Evolutionary conservation across 2,888 invertebrate genomes (phyloP).

Genomic region (Caenorhabditis sp.): DNA sequence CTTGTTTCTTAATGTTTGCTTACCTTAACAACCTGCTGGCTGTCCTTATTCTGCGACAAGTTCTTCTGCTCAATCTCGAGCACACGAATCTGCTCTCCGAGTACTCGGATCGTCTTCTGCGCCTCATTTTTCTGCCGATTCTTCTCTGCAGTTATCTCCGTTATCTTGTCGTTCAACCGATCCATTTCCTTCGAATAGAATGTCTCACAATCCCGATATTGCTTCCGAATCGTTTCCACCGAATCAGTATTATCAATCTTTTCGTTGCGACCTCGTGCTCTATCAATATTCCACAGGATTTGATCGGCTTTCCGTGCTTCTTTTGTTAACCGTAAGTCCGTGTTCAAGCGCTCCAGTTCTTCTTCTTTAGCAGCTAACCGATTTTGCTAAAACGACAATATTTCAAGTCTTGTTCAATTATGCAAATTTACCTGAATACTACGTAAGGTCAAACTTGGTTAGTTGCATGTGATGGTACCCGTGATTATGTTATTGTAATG

Average conservation of each 20-base stretch:
- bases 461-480: conserved; percentile 1
- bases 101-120: conserved; percentile 64
- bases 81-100: conserved; percentile 75
- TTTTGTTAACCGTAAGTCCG: conserved; percentile 73
- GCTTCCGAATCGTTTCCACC: conserved; percentile 74
- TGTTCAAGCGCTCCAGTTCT: conserved; percentile 84
- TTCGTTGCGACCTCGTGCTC: conserved; percentile 61
- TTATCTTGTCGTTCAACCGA: conserved; percentile 73
- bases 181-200: conserved; percentile 74
- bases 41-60: conserved; percentile 67
- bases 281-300: conserved; percentile 70
- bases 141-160: conserved; percentile 67
- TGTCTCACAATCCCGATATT: conserved; percentile 77
- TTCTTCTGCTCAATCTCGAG: conserved; percentile 78
- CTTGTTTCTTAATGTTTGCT: too few species aligned
- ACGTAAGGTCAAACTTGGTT: conserved; percentile 1
- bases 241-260: conserved; percentile 72
- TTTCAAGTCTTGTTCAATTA: too few species aligned
- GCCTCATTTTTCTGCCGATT: conserved; percentile 66
- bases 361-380: conserved; percentile 88
- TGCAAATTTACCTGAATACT: conserved; percentile 9
- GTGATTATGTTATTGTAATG: conserved; percentile 8
- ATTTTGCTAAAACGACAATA: conserved; percentile 82
- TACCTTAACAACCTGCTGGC: conserved; percentile 63
- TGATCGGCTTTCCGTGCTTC: conserved; percentile 76